Base-by-base conservation (phyloP, 2,113 vertebrate species). In the Nothoprocta perdicaria region DNA sequence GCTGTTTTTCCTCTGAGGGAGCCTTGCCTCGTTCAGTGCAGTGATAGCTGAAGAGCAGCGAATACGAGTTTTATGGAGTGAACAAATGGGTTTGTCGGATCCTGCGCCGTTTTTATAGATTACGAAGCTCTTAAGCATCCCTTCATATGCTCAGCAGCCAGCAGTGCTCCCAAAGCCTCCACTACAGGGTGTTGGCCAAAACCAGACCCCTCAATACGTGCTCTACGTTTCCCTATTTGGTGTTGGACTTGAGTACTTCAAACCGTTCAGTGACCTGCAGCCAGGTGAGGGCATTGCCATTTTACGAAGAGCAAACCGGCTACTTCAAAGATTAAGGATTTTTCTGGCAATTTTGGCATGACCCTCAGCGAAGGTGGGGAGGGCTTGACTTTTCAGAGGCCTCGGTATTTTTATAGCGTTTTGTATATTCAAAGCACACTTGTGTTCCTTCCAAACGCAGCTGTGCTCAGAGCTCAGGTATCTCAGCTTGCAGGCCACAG, bases 401-500 rank as follows among this genome's bases (percentile, higher is more conserved):
- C 41, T 84, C 81, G 29, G 55, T 33, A 72, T 78, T 88, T 76
- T 50, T 27, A 35, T 40, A 67, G 50, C 4, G 2, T 71, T 90
- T 82, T 50, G 43, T 22, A 60, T 18, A 69, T 71, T 67, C 73
- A 87, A 88, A 91, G 84, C 75, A 78, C 29, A 43, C 40, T 67
- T 22, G 26, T 10, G 6, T 26, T 75, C 63, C 67, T 55, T 87
- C 33, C 76, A 83, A 75, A 67, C 4, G 41, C 75, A 84, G 67
- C 65, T 63, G 41, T 38, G 75, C 84, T 91, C 55, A 68, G 55
- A 86, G 75, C 43, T 73, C 76, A 87, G 68, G 78, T 46, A 84
- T 52, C n/a, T 57, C 3, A 2, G 84, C 46, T 27, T 2, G 0
- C 0, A 1, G 40, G 80, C 29, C 68, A 71, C 41, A 68, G 86